Evolutionary conservation across 2,113 vertebrate species (phyloP).

Genomic region (Gracilinanus agilis): DNA sequence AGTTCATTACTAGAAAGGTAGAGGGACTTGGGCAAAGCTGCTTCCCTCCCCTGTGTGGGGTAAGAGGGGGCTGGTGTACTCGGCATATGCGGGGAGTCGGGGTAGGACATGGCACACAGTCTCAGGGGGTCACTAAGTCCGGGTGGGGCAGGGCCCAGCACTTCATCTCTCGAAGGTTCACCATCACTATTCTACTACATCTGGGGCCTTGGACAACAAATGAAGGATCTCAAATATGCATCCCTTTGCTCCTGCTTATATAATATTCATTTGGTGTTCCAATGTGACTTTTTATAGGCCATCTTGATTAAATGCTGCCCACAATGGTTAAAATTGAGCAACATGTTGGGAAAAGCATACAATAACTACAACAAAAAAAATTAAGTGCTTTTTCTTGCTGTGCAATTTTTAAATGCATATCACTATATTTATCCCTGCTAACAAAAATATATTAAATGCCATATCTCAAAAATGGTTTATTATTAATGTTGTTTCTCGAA

Average conservation of each 20-base stretch:
- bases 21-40: too few species aligned
- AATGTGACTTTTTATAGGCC: constrained; percentile 50
- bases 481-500: constrained; percentile 65
- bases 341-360: background rate
- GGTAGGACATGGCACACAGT: too few species aligned
- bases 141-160: too few species aligned
- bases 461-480: constrained; percentile 30
- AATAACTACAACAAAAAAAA: constrained; percentile 24
- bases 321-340: constrained; percentile 57
- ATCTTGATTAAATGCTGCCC: constrained; percentile 70
- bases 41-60: too few species aligned
- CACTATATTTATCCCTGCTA: constrained; percentile 38
- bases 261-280: constrained; percentile 67
- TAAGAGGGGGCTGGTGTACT: too few species aligned
- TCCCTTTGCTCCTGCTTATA: constrained; percentile 50
- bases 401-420: constrained; percentile 49
- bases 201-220: constrained; percentile 66
- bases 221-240: constrained; percentile 70
- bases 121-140: too few species aligned
- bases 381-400: constrained; percentile 48
- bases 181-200: background rate
- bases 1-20: too few species aligned
- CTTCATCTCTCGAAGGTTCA: too few species aligned
- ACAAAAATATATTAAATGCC: constrained; percentile 42
- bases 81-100: too few species aligned